These are phyloP conservation scores for Toxotes lorentzi DNA, from an alignment of 2,797 vertebrate species.

Conservation along the genomic window DNA sequence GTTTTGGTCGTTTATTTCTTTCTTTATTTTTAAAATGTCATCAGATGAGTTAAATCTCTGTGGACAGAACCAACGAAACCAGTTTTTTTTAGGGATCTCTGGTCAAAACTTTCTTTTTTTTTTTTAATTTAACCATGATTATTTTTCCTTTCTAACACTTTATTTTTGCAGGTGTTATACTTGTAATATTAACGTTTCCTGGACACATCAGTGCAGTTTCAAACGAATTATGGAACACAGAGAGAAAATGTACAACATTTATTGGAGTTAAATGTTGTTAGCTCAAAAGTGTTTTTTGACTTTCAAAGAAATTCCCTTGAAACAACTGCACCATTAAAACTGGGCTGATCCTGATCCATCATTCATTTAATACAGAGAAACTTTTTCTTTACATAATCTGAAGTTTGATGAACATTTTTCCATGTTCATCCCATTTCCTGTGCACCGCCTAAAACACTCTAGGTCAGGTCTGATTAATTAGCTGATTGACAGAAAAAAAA, in stretches of 20 bases:
- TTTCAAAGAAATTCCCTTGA: not conserved
- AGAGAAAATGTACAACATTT: not conserved
- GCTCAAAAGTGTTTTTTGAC: not conserved
- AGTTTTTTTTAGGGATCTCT: not conserved
- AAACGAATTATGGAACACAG: not conserved
- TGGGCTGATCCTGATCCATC: too few relatives aligned
- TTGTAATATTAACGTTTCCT: not conserved
- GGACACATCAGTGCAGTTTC: not conserved
- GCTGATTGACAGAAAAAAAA: not conserved
- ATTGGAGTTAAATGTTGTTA: not conserved
- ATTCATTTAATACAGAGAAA: too few relatives aligned
- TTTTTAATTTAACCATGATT: not conserved
- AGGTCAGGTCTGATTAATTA: not conserved
- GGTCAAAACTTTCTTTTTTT: not conserved
- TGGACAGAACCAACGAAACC: not conserved
- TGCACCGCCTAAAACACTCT: not conserved
- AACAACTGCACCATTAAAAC: too few relatives aligned
- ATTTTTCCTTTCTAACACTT: not conserved
- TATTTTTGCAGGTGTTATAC: too few relatives aligned
- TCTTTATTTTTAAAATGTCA: constrained; percentile 10
- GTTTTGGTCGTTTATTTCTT: constrained; percentile 26
- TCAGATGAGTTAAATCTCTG: constrained; percentile 6
- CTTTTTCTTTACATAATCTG: not conserved
- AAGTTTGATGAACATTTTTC: not conserved
- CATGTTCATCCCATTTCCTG: not conserved